A percentile compares a stretch with the other conserved stretches of the same genome.
phyloP scores from a whole-genome alignment of 2,888 invertebrate genomes.

The Tipula unca region DNA sequence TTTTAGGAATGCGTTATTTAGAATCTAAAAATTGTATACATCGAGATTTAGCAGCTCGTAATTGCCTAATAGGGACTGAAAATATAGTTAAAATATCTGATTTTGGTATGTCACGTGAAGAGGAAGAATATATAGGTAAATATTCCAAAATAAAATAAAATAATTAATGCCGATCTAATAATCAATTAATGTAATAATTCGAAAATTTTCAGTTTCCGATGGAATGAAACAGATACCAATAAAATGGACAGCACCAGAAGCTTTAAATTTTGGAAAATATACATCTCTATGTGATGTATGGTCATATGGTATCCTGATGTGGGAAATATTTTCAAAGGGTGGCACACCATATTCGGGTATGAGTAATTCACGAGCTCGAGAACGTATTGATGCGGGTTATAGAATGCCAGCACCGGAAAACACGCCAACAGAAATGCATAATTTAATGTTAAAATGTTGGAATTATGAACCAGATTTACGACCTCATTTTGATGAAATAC shows the following conservation, averaged over 20 bases:
- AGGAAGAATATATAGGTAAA: slow-evolving; percentile 78
- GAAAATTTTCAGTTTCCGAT: slow-evolving; percentile 66
- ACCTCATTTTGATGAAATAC: slow-evolving; percentile 87
- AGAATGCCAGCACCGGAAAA: slow-evolving; percentile 87
- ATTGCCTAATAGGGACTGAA: slow-evolving; percentile 69
- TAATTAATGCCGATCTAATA: background rate
- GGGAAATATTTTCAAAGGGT: slow-evolving; percentile 94
- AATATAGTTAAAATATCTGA: slow-evolving; percentile 93
- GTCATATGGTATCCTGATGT: slow-evolving; percentile 93
- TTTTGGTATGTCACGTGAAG: slow-evolving; percentile 96
- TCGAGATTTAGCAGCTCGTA: slow-evolving; percentile 88
- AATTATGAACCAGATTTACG: slow-evolving; percentile 85
- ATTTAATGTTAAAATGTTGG: slow-evolving; percentile 89
- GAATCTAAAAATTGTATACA: slow-evolving; percentile 95
- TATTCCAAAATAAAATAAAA: background rate
- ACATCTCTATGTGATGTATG: slow-evolving; percentile 93
- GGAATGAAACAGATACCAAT: slow-evolving; percentile 98
- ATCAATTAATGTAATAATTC: background rate
- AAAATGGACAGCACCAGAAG: slow-evolving; percentile 98
- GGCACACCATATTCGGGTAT: slow-evolving; percentile 89
- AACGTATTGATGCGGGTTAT: slow-evolving; percentile 89
- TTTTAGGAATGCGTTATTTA: slow-evolving; percentile 73
- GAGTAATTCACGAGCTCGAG: slow-evolving; percentile 87
- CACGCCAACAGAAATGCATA: slow-evolving; percentile 82
- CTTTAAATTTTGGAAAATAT: slow-evolving; percentile 93